A percentile compares a stretch with the other conserved stretches of the same genome.
Conservation (phyloP, 2,797 vertebrate genomes). For the Poeciliopsis infans region DNA sequence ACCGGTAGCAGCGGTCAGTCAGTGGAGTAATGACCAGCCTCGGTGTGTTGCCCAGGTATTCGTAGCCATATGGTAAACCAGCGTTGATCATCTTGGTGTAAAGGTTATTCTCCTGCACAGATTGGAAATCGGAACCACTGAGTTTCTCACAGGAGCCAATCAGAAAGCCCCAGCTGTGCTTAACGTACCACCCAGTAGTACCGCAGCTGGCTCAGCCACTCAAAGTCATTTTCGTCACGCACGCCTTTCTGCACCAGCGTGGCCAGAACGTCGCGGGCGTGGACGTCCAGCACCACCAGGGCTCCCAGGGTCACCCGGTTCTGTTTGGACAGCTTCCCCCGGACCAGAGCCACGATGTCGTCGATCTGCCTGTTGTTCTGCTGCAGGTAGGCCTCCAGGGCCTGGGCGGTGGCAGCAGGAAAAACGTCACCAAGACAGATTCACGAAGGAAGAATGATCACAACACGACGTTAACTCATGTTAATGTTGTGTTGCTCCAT, state of each 20-base stretch:
- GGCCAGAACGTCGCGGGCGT: slow-evolving; percentile 86
- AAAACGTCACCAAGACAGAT: not conserved
- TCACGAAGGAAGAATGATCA: no score
- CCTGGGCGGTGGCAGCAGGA: slow-evolving; percentile 65
- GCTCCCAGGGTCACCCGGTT: slow-evolving; percentile 87
- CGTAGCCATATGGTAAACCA: slow-evolving; percentile 89
- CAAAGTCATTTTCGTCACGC: slow-evolving; percentile 87
- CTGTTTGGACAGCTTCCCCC: slow-evolving; percentile 90
- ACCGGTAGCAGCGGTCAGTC: slow-evolving; percentile 95
- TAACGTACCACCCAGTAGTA: slow-evolving; percentile 88
- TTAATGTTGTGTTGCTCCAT: not conserved
- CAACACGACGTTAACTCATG: not conserved
- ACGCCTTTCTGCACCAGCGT: slow-evolving; percentile 85
- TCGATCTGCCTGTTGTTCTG: slow-evolving; percentile 90
- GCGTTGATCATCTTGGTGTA: slow-evolving; percentile 95
- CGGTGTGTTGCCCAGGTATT: slow-evolving; percentile 91
- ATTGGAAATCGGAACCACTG: not conserved
- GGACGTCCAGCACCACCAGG: slow-evolving; percentile 88
- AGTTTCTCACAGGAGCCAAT: slow-evolving; percentile 1
- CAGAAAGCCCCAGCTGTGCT: not conserved
- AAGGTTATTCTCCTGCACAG: slow-evolving; percentile 83
- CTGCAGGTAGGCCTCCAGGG: slow-evolving; percentile 82
- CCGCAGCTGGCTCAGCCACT: slow-evolving; percentile 91
- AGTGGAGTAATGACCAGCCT: slow-evolving; percentile 93
- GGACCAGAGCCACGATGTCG: slow-evolving; percentile 87